Conservation (phyloP, 2,797 vertebrate genomes). For the Anguilla obscura region DNA sequence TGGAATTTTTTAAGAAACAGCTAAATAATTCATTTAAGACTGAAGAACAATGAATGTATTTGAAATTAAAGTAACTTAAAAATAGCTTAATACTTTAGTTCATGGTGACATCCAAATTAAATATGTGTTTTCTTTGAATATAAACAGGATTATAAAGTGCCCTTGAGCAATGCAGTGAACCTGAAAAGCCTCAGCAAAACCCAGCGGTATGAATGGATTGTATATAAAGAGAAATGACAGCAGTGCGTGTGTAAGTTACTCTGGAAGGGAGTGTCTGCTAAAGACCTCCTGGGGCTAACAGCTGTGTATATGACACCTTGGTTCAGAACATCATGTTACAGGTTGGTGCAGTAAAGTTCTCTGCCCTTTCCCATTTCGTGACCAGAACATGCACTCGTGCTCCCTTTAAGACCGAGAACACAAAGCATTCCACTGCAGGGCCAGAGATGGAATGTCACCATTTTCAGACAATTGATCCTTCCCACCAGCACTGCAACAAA, state of each 20-base stretch:
- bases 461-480: neutral
- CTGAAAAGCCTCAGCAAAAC: neutral
- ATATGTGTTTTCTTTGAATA: neutral
- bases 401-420: neutral
- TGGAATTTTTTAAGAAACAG: neutral
- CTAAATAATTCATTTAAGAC: neutral
- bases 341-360: neutral
- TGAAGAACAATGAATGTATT: neutral
- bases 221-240: neutral
- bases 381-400: neutral
- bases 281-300: neutral
- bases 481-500: neutral
- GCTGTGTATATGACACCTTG: neutral
- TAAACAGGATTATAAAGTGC: neutral
- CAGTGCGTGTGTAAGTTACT: neutral
- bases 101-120: neutral
- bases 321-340: neutral
- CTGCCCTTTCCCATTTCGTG: neutral
- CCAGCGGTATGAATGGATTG: neutral
- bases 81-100: neutral
- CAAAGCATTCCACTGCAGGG: neutral
- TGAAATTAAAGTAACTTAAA: neutral
- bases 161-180: neutral
- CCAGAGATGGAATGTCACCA: neutral
- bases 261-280: neutral